Base-by-base conservation (phyloP, 2,888 invertebrate genomes). In the Pterostichus madidus region DNA sequence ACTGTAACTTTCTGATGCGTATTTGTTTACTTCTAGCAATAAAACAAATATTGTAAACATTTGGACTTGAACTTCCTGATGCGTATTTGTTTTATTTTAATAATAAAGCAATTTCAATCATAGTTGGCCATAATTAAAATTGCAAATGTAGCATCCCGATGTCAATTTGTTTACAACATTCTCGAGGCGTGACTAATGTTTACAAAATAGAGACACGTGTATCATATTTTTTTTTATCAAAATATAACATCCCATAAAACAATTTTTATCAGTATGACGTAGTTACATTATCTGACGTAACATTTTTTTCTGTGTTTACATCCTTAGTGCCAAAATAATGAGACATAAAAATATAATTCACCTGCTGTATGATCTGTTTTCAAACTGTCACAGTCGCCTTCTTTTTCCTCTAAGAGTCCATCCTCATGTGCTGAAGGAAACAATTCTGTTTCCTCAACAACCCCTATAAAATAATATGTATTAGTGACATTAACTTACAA, bases 371-470 rank as follows among this genome's bases (percentile, higher is more conserved):
- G 87, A 85, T 89, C 89, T 82, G 88, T 89, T 82, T 88, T 85
- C 56, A 88, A 84, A 86, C 88, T 88, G 56, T 89, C 89, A 53
- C 87, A 84, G 85, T 89, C 89, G 31, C 86, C 84, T 83, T 89
- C 89, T 32, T 85, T 85, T 49, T 86, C 86, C 31, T 84, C 86
- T 64, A 87, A 86, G 88, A 3, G 39, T 39, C 39, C 87, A 78
- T 87, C 88, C 53, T 87, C 86, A 13, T 86, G 83, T 78, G 88
- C 89, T 10, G 39, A 39, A 7, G 90, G 89, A 83, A 90, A 89
- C 53, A 90, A 87, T 76, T 90, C 90, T 39, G 88, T 88, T 85
- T 90, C 90, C 53, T 88, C 89, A 39, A 90, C 84, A 46, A 88
- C 84, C 75, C 86, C 88, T 88, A 80, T 15, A 86, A 87, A 84